Evolutionary conservation across 2,113 vertebrate genomes (phyloP), one percentile per base, ranked within the genome.

Genomic region (Riparia riparia): DNA sequence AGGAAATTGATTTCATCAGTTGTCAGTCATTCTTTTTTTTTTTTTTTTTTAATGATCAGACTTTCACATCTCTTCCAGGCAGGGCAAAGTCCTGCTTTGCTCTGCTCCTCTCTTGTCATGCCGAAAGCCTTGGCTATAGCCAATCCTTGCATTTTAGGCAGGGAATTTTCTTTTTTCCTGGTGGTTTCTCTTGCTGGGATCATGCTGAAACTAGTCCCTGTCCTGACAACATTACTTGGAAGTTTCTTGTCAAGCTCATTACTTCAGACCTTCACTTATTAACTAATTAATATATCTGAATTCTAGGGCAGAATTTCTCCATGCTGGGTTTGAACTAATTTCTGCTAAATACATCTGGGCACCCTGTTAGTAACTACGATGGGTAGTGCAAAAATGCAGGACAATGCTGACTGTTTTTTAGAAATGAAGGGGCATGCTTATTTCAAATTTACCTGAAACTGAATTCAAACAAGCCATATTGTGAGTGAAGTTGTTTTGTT

Each of bases 1-100:
- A 91, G 83, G 51, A 95, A 95, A 95, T 84, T 78, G 41, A 84
- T 97, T 91, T 96, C n/a, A 79, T 71, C 83, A 84, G 49, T 49
- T 95, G 77, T 89, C 86, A 96, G 47, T 86, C 80, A 84, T 74
- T 32, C 13, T 63, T 12, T 5, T 86, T 57, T 86, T 86, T 57
- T 84, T 78, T 83, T 32, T 41, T 34, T 73, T 81, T 76, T 91
- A 72, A 78, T 68, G 80, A 92, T 77, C 56, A 68, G 51, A 71
- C 74, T 34, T 84, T 95, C 80, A 68, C 28, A 17, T 54, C 64
- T 90, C 31, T 28, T 90, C 18, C 47, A 82, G 76, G 65, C 83
- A 68, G 77, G 47, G 31, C 60, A 74, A 89, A 83, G 39, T 81
- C 51, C 47, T 86, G 24, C 82, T 86, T 47, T 58, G 31, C 51